Evolutionary conservation across 1,140 invertebrate genomes (phyloP).

Genomic region (Matsumurasca onukii): DNA sequence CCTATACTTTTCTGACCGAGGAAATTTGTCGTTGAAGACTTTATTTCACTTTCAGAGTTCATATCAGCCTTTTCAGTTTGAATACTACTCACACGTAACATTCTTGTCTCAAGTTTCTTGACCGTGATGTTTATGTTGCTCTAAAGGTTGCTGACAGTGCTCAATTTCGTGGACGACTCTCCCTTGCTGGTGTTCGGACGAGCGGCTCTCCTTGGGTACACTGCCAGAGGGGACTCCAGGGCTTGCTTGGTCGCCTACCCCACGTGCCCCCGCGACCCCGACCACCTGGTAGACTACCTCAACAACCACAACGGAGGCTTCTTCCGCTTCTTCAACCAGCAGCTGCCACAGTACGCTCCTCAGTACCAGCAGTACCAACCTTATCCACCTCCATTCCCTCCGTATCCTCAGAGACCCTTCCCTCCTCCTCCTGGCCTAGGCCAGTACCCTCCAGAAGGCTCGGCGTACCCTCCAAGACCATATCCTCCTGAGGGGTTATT

Average conservation of each 20-base stretch:
- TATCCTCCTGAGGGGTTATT: background rate
- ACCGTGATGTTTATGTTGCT: no score
- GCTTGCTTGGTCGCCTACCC: constrained; percentile 65
- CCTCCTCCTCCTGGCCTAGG: background rate
- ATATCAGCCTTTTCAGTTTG: no score
- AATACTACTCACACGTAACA: no score
- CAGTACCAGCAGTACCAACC: constrained; percentile 35
- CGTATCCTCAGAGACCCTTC: background rate
- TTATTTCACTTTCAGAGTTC: no score
- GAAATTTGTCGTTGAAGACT: no score
- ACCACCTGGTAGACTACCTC: constrained; percentile 71
- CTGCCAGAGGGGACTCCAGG: constrained; percentile 59
- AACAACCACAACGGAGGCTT: constrained; percentile 86
- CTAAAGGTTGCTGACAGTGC: constrained; percentile 52
- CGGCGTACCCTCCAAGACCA: constrained; percentile 1
- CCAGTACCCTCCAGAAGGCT: constrained; percentile 15
- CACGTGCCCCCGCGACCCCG: constrained; percentile 69
- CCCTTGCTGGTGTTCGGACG: constrained; percentile 68
- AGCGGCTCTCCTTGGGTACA: constrained; percentile 69
- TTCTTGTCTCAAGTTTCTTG: no score
- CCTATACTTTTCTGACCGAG: no score
- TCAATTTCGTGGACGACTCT: constrained; percentile 52
- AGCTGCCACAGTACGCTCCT: constrained; percentile 38
- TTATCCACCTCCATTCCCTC: background rate
- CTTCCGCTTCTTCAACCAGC: constrained; percentile 69